Base-by-base conservation (phyloP, 2,113 vertebrate genomes). In the Ictalurus furcatus region DNA sequence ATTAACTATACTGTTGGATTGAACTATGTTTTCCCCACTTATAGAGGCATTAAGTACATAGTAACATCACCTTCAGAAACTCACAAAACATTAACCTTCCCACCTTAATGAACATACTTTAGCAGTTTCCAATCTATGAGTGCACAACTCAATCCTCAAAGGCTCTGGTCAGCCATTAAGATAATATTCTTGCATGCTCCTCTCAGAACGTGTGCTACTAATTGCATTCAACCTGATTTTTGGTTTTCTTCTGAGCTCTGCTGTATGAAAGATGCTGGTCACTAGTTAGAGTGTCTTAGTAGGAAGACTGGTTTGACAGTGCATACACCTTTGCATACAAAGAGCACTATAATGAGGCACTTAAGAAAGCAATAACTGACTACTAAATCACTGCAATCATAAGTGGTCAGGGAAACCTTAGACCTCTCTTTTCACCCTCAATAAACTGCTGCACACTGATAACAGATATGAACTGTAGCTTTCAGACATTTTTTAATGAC, bases 61-160 rank as follows among this genome's bases (percentile, higher is more conserved):
- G 61, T 67, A 85, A n/a, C 37, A 67, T 65, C 82, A 84, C 25
- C 61, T 48, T 69, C 40, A 44, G 25, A 85, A 85, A 67, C 37
- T 44, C 61, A 85, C 40, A 85, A 48, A 61, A n/a, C 28, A n/a
- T 85, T 84, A 84, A 63, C 81, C 58, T 84, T 85, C 25, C 13
- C 83, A 85, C 61, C 83, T 59, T 86, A 58, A 74, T 86, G 85
- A 58, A 74, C 19, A 59, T 25, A 28, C 12, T 86, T 74, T 58
- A 28, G 2, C 54, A 59, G 67, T 30, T 58, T 76, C 30, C 19
- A 8, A 76, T 86, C 30, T 71, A 34, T 59, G 25, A 58, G 21
- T 34, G 54, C 30, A 74, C 67, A 73, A 16, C 12, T 56, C 19
- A 65, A n/a, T 86, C 69, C 54, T 34, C 85, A 19, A 52, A 78